These are phyloP conservation scores for Stercorarius parasiticus DNA, from an alignment of 2,113 vertebrate genomes.

Conservation along the genomic window DNA sequence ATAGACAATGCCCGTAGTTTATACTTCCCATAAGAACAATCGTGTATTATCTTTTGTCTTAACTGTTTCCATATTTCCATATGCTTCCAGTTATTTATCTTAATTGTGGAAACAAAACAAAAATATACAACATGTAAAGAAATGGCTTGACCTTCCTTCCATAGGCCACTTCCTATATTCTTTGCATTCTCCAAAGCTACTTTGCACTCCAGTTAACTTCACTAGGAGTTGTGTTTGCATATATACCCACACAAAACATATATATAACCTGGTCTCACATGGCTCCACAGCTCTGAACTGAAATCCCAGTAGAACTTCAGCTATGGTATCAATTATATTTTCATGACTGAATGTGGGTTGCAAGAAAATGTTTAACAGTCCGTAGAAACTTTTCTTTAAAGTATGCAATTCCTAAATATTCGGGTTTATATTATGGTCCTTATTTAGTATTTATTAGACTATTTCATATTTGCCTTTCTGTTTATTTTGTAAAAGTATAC, in stretches of 20 bases:
- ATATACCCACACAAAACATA: background rate
- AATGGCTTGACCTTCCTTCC: slow-evolving; percentile 31
- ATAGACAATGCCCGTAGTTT: background rate
- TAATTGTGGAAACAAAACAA: slow-evolving; percentile 9
- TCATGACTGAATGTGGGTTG: background rate
- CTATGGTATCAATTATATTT: background rate
- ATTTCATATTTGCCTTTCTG: slow-evolving; percentile 59
- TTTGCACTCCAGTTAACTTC: background rate
- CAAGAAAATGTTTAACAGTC: background rate
- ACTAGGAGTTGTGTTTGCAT: background rate
- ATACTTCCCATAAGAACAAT: background rate
- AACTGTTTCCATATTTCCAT: background rate
- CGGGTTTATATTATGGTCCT: background rate
- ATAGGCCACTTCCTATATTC: background rate
- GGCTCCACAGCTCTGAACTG: background rate
- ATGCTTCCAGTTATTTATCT: slow-evolving; percentile 13
- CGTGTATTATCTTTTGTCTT: background rate
- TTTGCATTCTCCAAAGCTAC: background rate
- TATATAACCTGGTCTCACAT: background rate
- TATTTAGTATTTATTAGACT: slow-evolving; percentile 36
- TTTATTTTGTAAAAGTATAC: slow-evolving; percentile 61
- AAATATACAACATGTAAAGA: slow-evolving; percentile 21
- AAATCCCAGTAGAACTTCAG: slow-evolving; percentile 17
- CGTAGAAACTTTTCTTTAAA: slow-evolving; percentile 20
- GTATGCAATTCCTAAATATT: background rate